phyloP scores from a whole-genome alignment of 2,797 vertebrate species.

The Falco berigora region DNA sequence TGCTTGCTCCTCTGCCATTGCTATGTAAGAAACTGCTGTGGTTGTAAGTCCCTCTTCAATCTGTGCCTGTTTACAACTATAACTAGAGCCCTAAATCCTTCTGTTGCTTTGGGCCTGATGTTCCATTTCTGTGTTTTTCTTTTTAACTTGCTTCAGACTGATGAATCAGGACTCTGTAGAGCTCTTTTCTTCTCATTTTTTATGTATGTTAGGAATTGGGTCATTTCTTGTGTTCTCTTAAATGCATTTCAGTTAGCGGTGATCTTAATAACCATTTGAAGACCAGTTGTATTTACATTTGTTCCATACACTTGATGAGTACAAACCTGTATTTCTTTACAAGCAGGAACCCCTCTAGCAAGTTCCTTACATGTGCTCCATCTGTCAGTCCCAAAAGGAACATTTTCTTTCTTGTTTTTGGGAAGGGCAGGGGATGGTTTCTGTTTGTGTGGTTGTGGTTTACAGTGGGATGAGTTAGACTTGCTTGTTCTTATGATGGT shows the following conservation, averaged over 20 bases:
- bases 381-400: neutral
- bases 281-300: neutral
- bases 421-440: neutral
- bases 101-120: neutral
- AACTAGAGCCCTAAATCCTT: neutral
- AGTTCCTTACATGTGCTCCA: neutral
- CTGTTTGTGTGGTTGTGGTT: neutral
- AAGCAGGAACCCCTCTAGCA: neutral
- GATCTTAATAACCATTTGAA: neutral
- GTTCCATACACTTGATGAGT: neutral
- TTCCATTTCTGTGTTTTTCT: neutral
- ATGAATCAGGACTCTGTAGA: neutral
- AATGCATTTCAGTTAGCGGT: neutral
- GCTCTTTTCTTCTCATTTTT: neutral
- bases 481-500: neutral
- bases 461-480: neutral
- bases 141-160: neutral
- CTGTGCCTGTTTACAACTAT: rapidly evolving
- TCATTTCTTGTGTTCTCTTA: neutral
- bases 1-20: neutral
- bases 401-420: neutral
- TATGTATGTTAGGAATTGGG: neutral
- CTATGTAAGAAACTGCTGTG: neutral
- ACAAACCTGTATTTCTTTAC: neutral
- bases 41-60: neutral